Evolutionary conservation across 1,140 invertebrate genomes (phyloP).

Genomic region (Archegozetes longisetosus): DNA sequence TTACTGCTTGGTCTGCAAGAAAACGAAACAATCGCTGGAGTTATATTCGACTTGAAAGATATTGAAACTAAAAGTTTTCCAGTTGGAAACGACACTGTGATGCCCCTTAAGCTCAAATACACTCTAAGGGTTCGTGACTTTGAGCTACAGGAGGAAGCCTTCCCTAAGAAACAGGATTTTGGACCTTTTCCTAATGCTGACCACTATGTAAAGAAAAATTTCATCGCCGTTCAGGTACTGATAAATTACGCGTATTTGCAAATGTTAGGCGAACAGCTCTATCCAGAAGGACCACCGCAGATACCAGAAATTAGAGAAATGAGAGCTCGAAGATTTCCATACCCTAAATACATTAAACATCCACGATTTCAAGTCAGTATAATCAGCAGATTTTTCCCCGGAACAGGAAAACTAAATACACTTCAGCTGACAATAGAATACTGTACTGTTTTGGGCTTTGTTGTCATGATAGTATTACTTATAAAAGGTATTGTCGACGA

Average conservation of each 20-base stretch:
- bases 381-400: slow-evolving; percentile 9
- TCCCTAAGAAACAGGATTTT: slow-evolving; percentile 13
- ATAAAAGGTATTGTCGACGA: slow-evolving; percentile 14
- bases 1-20: slow-evolving; percentile 9
- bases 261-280: slow-evolving; percentile 7
- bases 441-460: slow-evolving; percentile 13
- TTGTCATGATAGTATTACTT: slow-evolving; percentile 13
- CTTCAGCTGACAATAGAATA: slow-evolving; percentile 15
- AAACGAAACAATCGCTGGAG: slow-evolving; percentile 12
- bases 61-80: background rate
- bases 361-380: slow-evolving; percentile 11
- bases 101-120: slow-evolving; percentile 10
- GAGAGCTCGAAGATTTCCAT: slow-evolving; percentile 11
- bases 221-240: slow-evolving; percentile 13
- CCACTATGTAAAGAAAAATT: slow-evolving; percentile 13
- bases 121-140: slow-evolving; percentile 11
- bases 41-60: slow-evolving; percentile 3
- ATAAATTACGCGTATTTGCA: slow-evolving; percentile 11
- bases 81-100: slow-evolving; percentile 5
- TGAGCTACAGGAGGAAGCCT: slow-evolving; percentile 6
- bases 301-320: slow-evolving; percentile 13
- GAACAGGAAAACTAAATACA: slow-evolving; percentile 11
- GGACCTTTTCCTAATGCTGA: slow-evolving; percentile 15
- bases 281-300: background rate
- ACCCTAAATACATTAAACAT: slow-evolving; percentile 16